Conservation (phyloP, 2,888 invertebrate species). For the Brassicogethes aeneus region DNA sequence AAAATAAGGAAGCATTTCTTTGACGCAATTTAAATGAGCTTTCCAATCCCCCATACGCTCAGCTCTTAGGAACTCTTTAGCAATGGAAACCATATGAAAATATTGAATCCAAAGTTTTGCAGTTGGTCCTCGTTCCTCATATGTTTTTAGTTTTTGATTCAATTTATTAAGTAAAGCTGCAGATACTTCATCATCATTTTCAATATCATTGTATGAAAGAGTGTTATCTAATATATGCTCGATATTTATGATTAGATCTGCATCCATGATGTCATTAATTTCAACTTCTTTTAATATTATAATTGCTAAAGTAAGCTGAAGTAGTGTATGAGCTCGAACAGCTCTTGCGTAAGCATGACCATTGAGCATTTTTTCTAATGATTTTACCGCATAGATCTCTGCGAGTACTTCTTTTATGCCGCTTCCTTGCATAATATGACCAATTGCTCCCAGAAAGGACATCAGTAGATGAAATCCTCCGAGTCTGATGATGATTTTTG, state of each 20-base stretch:
- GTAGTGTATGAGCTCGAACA: constrained; percentile 22
- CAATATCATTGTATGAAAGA: constrained; percentile 27
- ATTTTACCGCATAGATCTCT: constrained; percentile 20
- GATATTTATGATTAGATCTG: constrained; percentile 18
- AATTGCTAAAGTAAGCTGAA: constrained; percentile 28
- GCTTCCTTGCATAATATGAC: constrained; percentile 35
- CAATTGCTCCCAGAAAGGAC: constrained; percentile 34
- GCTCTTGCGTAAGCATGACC: constrained; percentile 26
- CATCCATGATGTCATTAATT: constrained; percentile 23
- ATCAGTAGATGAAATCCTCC: constrained; percentile 29
- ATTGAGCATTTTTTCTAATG: constrained; percentile 26
- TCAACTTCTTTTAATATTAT: constrained; percentile 23
- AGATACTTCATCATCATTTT: constrained; percentile 25
- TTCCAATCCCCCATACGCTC: constrained; percentile 34
- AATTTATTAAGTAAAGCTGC: constrained; percentile 25
- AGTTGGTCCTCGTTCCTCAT: constrained; percentile 29
- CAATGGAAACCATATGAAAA: constrained; percentile 32
- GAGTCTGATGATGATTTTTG: constrained; percentile 20
- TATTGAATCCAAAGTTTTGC: constrained; percentile 30
- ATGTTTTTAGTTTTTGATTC: constrained; percentile 23
- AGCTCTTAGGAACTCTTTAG: constrained; percentile 33
- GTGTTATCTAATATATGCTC: constrained; percentile 21
- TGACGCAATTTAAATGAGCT: constrained; percentile 28
- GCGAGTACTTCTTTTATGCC: constrained; percentile 28
- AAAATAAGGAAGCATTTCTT: constrained; percentile 31